Evolutionary conservation across 1,140 invertebrate genomes (phyloP).

Genomic region (Cherax quadricarinatus): DNA sequence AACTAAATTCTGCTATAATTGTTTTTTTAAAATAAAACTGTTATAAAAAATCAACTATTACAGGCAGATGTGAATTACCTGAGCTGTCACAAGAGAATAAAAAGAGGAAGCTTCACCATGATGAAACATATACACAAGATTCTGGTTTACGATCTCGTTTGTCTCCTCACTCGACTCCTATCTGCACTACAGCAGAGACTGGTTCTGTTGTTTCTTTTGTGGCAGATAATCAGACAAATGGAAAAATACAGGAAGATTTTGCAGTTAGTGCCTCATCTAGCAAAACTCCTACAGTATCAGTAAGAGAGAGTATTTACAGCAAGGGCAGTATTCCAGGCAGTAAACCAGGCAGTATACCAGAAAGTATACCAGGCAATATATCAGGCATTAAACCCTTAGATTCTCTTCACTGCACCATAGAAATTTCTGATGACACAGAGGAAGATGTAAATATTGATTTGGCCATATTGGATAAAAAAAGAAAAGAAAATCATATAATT

Average conservation of each 20-base stretch:
- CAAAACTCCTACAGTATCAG: not conserved
- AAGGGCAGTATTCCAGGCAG: constrained; percentile 38
- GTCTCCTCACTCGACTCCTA: too few relatives aligned
- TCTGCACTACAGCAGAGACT: too few relatives aligned
- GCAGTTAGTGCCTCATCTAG: not conserved
- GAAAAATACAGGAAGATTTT: too few relatives aligned
- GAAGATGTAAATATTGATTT: not conserved
- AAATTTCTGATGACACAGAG: constrained; percentile 5
- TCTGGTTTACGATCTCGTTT: too few relatives aligned
- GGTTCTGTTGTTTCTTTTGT: too few relatives aligned
- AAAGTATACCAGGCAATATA: constrained; percentile 5
- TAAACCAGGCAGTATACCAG: constrained; percentile 15
- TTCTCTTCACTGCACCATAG: constrained; percentile 19
- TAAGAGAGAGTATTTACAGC: constrained; percentile 12
- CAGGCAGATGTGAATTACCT: not conserved
- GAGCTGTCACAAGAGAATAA: not conserved
- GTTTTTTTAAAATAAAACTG: too few relatives aligned
- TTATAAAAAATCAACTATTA: not conserved
- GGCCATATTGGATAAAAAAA: constrained; percentile 15
- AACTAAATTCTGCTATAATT: too few relatives aligned
- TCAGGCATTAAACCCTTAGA: constrained; percentile 15
- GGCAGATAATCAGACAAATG: too few relatives aligned
- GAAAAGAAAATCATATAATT: not conserved
- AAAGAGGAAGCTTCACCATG: not conserved
- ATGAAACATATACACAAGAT: not conserved